Percentiles rank a stretch among this genome's conserved stretches.
Evolutionary conservation across 2,113 vertebrate species (phyloP).

Genomic region (Copsychus sechellarum): DNA sequence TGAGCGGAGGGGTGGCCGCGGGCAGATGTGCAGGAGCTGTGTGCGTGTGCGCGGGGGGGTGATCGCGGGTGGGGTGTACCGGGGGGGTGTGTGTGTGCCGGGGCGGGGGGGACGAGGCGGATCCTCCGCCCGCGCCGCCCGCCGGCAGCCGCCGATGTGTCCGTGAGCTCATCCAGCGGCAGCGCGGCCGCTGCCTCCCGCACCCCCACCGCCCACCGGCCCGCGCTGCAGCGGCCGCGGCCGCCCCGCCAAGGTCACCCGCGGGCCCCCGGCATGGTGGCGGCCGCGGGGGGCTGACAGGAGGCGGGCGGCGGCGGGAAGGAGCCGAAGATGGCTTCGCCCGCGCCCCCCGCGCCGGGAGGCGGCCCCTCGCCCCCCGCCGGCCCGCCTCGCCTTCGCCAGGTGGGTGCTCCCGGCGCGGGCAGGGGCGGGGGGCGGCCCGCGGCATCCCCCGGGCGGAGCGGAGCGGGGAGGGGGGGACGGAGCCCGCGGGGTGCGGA

Average conservation of each 20-base stretch:
- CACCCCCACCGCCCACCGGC: too few species aligned
- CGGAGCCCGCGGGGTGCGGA: not conserved
- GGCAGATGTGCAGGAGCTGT: not conserved
- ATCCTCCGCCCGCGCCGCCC: too few species aligned
- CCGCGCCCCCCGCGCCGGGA: slow-evolving; percentile 19
- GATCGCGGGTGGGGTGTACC: not conserved
- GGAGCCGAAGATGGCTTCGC: not conserved
- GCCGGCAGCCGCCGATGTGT: too few species aligned
- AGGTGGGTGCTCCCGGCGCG: slow-evolving; percentile 71
- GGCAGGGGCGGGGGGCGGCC: not conserved
- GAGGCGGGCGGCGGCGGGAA: not conserved
- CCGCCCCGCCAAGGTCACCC: too few species aligned
- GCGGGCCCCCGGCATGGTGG: too few species aligned
- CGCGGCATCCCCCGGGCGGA: not conserved
- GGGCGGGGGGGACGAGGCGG: too few species aligned
- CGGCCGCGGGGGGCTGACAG: not conserved
- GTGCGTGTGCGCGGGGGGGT: not conserved
- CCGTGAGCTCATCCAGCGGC: too few species aligned
- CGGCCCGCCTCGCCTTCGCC: slow-evolving; percentile 71
- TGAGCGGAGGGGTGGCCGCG: not conserved
- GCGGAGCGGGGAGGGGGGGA: not conserved
- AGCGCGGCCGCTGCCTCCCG: too few species aligned
- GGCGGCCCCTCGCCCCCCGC: slow-evolving; percentile 68
- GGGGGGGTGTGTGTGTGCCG: not conserved
- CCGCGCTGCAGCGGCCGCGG: too few species aligned